Conservation (phyloP, 2,888 invertebrate species). For the Trilocha varians region DNA sequence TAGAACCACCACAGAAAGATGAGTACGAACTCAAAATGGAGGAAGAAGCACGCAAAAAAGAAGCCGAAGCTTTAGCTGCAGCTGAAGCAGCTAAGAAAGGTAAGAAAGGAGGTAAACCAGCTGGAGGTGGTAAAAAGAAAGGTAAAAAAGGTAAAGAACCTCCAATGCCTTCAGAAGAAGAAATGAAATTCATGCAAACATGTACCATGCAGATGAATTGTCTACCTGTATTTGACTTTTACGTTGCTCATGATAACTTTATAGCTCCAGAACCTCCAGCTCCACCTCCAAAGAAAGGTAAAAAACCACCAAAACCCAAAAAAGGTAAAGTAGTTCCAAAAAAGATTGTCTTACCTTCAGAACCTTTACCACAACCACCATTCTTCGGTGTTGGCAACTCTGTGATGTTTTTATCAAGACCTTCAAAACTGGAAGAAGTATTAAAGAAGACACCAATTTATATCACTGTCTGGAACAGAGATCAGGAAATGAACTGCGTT, state of each 20-base stretch:
- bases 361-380: constrained; percentile 61
- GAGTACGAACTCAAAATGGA: constrained; percentile 54
- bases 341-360: constrained; percentile 51
- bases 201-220: constrained; percentile 62
- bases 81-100: constrained; percentile 37
- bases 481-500: constrained; percentile 52
- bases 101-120: constrained; percentile 17
- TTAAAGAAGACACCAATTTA: constrained; percentile 52
- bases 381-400: constrained; percentile 63
- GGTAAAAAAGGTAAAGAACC: constrained; percentile 53
- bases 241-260: constrained; percentile 64
- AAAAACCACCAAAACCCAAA: constrained; percentile 26
- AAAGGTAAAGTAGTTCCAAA: constrained; percentile 30
- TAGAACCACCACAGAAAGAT: constrained; percentile 59
- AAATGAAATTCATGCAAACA: constrained; percentile 61
- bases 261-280: constrained; percentile 54
- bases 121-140: constrained; percentile 28
- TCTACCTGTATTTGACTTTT: constrained; percentile 57
- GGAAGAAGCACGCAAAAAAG: constrained; percentile 42
- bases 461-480: constrained; percentile 62
- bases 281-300: constrained; percentile 35
- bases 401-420: constrained; percentile 56
- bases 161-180: constrained; percentile 59
- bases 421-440: constrained; percentile 49
- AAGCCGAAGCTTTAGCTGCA: constrained; percentile 47